A percentile compares a stretch with the other conserved stretches of the same genome.
These are phyloP conservation scores for Antheraea assamensis DNA, from an alignment of 2,888 invertebrate genomes.

Conservation along the genomic window DNA sequence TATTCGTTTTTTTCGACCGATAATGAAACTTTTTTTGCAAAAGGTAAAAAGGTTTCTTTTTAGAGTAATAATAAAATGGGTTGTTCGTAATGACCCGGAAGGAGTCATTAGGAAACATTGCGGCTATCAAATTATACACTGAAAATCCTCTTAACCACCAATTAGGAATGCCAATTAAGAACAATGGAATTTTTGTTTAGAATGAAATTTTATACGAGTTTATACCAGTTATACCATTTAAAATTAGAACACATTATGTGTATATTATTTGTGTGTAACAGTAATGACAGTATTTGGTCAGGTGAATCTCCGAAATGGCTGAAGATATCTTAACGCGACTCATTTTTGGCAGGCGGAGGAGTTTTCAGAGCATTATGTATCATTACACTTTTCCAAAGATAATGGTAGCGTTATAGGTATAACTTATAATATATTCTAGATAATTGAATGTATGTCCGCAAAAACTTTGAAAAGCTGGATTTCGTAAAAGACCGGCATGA, in stretches of 20 bases:
- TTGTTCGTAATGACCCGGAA: slow-evolving; percentile 20
- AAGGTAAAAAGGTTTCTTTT: slow-evolving; percentile 21
- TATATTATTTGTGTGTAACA: no score
- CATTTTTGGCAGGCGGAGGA: no score
- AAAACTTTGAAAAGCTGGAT: no score
- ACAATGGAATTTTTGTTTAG: background rate
- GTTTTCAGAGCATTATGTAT: no score
- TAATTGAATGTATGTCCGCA: no score
- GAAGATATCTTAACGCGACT: no score
- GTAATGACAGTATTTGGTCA: no score
- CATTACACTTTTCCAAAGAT: no score
- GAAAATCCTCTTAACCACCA: slow-evolving; percentile 11
- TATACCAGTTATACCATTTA: background rate
- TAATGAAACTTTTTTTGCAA: slow-evolving; percentile 15
- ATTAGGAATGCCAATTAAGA: slow-evolving; percentile 3
- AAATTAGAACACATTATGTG: background rate
- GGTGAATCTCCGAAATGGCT: no score
- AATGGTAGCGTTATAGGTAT: no score
- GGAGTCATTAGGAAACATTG: slow-evolving; percentile 18
- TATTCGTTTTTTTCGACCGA: slow-evolving; percentile 17
- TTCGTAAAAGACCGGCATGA: no score
- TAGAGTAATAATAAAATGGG: slow-evolving; percentile 17
- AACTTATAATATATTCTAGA: no score
- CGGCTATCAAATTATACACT: slow-evolving; percentile 17
- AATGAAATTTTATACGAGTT: background rate